These are phyloP conservation scores for Xestia sexstrigata DNA, from an alignment of 2,888 invertebrate genomes.

Conservation along the genomic window DNA sequence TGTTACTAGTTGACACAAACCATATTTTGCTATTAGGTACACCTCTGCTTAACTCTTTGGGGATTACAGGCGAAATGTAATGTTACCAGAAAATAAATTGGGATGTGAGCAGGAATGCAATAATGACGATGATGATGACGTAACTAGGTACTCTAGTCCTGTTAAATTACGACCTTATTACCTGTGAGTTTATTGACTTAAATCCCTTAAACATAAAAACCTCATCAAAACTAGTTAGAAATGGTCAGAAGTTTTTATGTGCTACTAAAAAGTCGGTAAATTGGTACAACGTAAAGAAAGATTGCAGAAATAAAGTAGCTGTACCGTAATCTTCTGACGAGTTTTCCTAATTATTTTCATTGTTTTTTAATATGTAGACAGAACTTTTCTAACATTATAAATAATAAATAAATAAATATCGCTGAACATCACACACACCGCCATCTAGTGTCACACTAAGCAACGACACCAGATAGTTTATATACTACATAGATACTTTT, in stretches of 20 bases:
- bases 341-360: not conserved
- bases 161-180: not conserved
- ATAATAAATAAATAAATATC: too few species aligned
- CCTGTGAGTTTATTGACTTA: not conserved
- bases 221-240: conserved; percentile 29
- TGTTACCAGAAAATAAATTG: not conserved
- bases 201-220: conserved; percentile 28
- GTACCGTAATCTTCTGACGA: not conserved
- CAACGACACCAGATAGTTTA: too few species aligned
- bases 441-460: too few species aligned
- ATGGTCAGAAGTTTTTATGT: conserved; percentile 47
- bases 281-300: conserved; percentile 25
- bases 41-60: not conserved
- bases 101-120: not conserved
- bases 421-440: too few species aligned
- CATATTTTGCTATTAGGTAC: not conserved
- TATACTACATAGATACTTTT: too few species aligned
- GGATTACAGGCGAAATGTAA: not conserved
- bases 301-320: conserved; percentile 19
- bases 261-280: conserved; percentile 45
- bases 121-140: not conserved
- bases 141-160: not conserved
- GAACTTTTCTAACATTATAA: not conserved
- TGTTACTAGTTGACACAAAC: not conserved
- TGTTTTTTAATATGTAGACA: not conserved